phyloP scores from a whole-genome alignment of 2,888 invertebrate species.

The Apodemia zela region DNA sequence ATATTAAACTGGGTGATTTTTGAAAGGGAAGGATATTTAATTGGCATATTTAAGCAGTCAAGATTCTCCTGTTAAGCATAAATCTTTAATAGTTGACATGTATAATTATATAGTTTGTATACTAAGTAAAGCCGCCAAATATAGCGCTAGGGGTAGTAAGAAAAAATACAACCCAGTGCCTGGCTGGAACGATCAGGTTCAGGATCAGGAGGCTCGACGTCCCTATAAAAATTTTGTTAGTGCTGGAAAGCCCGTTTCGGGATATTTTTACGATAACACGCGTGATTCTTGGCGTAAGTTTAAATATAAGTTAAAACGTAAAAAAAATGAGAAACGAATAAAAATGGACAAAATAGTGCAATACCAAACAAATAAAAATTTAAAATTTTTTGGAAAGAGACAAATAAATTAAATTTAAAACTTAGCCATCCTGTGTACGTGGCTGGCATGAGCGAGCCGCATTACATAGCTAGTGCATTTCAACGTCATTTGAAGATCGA shows the following conservation, averaged over 20 bases:
- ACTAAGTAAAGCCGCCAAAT: slow-evolving; percentile 22
- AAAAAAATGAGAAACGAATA: no score
- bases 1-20: no score
- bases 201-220: slow-evolving; percentile 29
- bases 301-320: neutral
- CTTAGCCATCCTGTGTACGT: no score
- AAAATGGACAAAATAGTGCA: no score
- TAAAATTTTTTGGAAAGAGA: no score
- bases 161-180: slow-evolving; percentile 19
- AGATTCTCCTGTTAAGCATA: slow-evolving; percentile 24
- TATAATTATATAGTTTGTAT: slow-evolving; percentile 28
- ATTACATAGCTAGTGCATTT: no score
- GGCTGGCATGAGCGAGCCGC: no score
- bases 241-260: slow-evolving; percentile 24
- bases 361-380: no score
- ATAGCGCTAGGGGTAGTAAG: neutral
- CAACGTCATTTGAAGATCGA: no score
- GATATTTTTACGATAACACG: neutral
- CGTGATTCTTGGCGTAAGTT: neutral
- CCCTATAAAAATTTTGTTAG: slow-evolving; percentile 27
- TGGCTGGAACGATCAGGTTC: slow-evolving; percentile 35
- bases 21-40: no score
- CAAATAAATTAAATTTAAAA: no score
- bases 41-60: no score
- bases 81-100: slow-evolving; percentile 24